phyloP scores from a whole-genome alignment of 2,797 vertebrate genomes.

The Sebastes cheni region DNA sequence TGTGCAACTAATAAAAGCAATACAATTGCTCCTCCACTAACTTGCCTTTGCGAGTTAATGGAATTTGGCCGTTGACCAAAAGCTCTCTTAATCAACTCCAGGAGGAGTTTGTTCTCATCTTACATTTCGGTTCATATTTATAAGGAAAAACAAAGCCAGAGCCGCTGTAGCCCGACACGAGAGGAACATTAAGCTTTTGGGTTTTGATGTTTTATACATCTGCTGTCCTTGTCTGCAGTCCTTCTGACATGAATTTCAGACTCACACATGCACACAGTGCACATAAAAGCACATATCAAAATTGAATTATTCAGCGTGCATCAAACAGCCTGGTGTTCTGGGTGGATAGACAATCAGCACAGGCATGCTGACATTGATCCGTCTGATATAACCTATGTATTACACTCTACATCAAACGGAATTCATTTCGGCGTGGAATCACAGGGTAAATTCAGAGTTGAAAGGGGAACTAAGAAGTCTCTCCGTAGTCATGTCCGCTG shows the following conservation, averaged over 20 bases:
- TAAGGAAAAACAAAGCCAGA: neutral
- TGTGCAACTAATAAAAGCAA: no score
- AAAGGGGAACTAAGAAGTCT: slow-evolving; percentile 6
- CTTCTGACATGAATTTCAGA: slow-evolving; percentile 5
- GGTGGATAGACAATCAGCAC: slow-evolving; percentile 31
- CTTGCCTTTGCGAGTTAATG: neutral
- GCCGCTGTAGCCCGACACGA: neutral
- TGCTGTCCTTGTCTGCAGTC: slow-evolving; percentile 5
- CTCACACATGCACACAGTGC: neutral
- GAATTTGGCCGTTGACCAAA: neutral
- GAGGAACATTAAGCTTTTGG: neutral
- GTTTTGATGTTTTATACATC: slow-evolving; percentile 55
- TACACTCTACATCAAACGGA: slow-evolving; percentile 32
- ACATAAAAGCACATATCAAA: slow-evolving; percentile 15
- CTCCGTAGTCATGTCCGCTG: slow-evolving; percentile 6
- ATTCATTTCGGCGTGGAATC: slow-evolving; percentile 21
- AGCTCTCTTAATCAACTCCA: slow-evolving; percentile 7
- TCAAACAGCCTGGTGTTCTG: slow-evolving; percentile 17
- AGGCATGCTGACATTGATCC: slow-evolving; percentile 28
- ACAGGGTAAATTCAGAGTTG: neutral
- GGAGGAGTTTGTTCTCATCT: neutral
- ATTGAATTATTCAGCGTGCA: slow-evolving; percentile 31
- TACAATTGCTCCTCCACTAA: neutral
- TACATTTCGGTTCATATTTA: neutral
- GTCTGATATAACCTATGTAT: slow-evolving; percentile 28